A percentile compares a stretch with the other conserved stretches of the same genome.
Conservation (phyloP, 2,113 vertebrate genomes). For the Phaethon lepturus region DNA sequence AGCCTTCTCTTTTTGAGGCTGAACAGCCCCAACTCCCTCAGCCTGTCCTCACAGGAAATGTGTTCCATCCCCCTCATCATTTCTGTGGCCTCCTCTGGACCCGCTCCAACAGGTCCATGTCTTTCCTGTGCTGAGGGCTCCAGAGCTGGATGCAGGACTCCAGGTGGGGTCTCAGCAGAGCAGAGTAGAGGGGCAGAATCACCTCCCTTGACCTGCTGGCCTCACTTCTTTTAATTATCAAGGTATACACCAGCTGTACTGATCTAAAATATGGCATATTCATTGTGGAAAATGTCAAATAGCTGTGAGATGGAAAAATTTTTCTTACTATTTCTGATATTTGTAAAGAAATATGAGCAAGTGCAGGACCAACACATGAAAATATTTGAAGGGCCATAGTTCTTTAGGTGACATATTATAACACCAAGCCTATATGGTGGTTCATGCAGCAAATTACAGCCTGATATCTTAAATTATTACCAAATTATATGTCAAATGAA, state of each 20-base stretch:
- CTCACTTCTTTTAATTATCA: not conserved
- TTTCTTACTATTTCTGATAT: not conserved
- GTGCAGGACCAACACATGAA: not conserved
- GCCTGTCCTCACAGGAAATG: no score
- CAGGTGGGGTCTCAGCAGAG: no score
- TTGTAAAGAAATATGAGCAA: not conserved
- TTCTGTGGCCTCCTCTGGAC: no score
- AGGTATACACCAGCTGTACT: not conserved
- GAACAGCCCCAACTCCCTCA: no score
- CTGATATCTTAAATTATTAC: not conserved
- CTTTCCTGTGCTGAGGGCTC: no score
- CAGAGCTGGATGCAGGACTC: no score
- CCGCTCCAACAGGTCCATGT: no score
- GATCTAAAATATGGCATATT: not conserved
- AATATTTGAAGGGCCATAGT: not conserved
- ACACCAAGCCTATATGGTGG: not conserved
- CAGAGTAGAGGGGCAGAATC: no score
- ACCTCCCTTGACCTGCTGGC: no score
- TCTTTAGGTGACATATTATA: not conserved
- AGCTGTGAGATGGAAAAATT: not conserved
- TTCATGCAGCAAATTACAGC: not conserved
- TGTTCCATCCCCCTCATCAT: no score
- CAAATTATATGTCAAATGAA: not conserved
- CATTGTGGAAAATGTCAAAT: not conserved
- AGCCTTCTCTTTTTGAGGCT: no score